These are phyloP conservation scores for Microctenopoma lineatum DNA, from an alignment of 2,797 vertebrate genomes.

Conservation along the genomic window DNA sequence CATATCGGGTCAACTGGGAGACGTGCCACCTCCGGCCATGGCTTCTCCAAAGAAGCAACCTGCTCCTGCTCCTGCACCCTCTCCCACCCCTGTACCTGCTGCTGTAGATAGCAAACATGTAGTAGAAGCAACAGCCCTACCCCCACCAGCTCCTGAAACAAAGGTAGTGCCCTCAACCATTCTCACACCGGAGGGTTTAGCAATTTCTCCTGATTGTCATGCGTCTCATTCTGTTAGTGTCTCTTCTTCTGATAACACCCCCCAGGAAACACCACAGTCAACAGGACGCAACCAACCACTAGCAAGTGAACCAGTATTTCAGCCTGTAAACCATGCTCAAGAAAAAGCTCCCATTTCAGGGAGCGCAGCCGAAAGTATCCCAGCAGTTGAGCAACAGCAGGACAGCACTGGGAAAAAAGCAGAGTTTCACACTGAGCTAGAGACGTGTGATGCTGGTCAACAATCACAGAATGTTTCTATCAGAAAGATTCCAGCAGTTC, in stretches of 20 bases:
- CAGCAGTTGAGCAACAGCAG: conserved; percentile 42
- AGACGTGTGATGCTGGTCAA: conserved; percentile 21
- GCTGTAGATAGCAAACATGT: conserved; percentile 77
- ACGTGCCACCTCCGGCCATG: conserved; percentile 75
- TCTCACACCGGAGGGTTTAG: conserved; percentile 33
- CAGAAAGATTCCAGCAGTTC: conserved; percentile 41
- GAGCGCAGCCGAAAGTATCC: conserved; percentile 38
- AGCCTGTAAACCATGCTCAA: conserved; percentile 29
- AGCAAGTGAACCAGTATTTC: conserved; percentile 26
- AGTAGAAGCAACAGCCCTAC: conserved; percentile 70
- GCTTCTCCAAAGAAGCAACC: conserved; percentile 76
- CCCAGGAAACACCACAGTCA: conserved; percentile 53
- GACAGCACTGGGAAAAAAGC: conserved; percentile 34
- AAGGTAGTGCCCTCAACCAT: conserved; percentile 65
- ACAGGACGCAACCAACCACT: conserved; percentile 39
- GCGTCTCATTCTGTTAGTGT: conserved; percentile 11
- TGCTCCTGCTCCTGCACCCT: conserved; percentile 68
- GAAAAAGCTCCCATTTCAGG: conserved; percentile 41
- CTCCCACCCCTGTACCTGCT: conserved; percentile 64
- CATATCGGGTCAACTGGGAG: conserved; percentile 91
- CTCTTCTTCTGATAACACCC: conserved; percentile 37
- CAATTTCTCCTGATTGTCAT: conserved; percentile 42
- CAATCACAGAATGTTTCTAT: conserved; percentile 35
- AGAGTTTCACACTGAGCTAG: conserved; percentile 27
- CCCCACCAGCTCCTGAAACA: conserved; percentile 64